Evolutionary conservation across 2,888 invertebrate genomes (phyloP), one percentile per base, ranked within the genome.

Genomic region (Synanthedon andrenaeformis): DNA sequence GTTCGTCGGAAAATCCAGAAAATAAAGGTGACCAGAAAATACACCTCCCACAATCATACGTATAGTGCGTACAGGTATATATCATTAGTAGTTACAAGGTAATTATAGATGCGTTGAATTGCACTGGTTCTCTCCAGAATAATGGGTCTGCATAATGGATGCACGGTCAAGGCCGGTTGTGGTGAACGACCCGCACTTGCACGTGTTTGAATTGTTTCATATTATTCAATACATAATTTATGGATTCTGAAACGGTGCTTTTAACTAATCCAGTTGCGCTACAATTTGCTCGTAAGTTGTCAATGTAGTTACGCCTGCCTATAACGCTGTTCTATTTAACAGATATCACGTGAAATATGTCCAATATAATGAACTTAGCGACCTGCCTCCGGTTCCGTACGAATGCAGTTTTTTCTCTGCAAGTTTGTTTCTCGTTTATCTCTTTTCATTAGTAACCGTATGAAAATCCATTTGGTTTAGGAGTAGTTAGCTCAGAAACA

Each of bases 141-240:
- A 83, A 81, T 80, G 73, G 76, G 74, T 80, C 78, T 82, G 80
- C 79, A 82, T 85, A 85, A 83, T 85, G 76, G 79, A 80, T 80
- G 79, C 76, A 77, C 82, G 83, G 83, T 82, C 86, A 85, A 85
- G 85, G 86, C 62, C 83, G 70, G 57, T 63, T 62, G 72, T 76
- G 77, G 75, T 66, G 78, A 73, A 58, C 73, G 78, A 80, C 80
- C 79, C 69, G 66, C 65, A 67, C 65, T 69, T 73, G 72, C 82
- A 82, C 79, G 79, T 79, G 82, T 69, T 70, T 72, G 76, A 35
- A 76, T 81, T 82, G 79, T 79, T 82, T 77, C 71, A 71, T 73
- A 70, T 68, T 23, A 23, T 64, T 63, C 65, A 63, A 19, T 17
- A 49, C 49, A 49, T 49, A 19, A 49, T 23, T 19, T 49, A 49